These are phyloP conservation scores for Rhinoraja longicauda DNA, from an alignment of 2,797 vertebrate species.

Conservation along the genomic window DNA sequence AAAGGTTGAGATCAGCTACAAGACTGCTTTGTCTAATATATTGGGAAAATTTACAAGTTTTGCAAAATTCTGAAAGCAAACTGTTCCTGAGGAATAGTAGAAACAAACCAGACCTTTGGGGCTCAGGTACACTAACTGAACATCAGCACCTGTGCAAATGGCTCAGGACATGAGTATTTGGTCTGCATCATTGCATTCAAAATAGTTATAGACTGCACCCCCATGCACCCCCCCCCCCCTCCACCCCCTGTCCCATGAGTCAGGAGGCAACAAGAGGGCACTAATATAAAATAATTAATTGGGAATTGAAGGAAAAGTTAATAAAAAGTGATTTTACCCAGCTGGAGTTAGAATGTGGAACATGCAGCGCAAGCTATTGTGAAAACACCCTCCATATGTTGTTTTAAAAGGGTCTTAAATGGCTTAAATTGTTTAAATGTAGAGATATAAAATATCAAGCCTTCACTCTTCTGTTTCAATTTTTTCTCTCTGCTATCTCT, in stretches of 20 bases:
- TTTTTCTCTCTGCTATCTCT: too few relatives aligned
- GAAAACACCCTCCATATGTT: too few relatives aligned
- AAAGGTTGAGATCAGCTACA: neutral
- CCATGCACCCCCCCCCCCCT: too few relatives aligned
- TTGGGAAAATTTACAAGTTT: neutral
- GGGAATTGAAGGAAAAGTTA: neutral
- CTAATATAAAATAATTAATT: neutral
- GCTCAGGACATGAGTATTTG: neutral
- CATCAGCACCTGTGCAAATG: neutral
- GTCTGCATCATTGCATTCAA: neutral
- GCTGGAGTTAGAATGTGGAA: neutral
- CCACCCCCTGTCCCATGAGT: too few relatives aligned
- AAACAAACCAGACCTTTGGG: neutral
- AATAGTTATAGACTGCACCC: neutral
- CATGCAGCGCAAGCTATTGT: too few relatives aligned
- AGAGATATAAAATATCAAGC: too few relatives aligned
- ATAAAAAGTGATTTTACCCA: neutral
- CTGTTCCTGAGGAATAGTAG: neutral
- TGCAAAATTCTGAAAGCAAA: neutral
- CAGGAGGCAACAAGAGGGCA: neutral
- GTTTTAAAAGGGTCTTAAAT: neutral
- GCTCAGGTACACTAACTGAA: neutral
- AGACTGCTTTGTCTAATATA: neutral
- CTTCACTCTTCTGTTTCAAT: too few relatives aligned
- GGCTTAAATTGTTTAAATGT: too few relatives aligned